phyloP scores from a whole-genome alignment of 2,113 vertebrate species.

The Symphodus melops region DNA sequence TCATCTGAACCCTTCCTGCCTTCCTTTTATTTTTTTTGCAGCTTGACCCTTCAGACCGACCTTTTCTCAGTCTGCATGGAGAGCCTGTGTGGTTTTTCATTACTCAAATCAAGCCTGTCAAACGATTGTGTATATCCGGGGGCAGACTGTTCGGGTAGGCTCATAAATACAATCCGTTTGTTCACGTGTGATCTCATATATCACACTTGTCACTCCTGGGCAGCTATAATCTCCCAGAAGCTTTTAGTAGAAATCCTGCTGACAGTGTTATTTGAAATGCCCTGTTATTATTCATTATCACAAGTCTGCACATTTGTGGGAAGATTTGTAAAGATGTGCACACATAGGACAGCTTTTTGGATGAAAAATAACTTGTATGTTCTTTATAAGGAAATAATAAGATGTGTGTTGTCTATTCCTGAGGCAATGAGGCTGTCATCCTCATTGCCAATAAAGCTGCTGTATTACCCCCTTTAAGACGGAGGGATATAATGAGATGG shows the following conservation, averaged over 20 bases:
- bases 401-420: constrained; percentile 6
- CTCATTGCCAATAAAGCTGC: constrained; percentile 3
- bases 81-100: constrained; percentile 44
- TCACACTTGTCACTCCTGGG: constrained; percentile 51
- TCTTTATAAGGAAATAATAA: constrained; percentile 2
- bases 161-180: constrained; percentile 64
- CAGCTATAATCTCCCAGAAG: constrained; percentile 52
- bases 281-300: constrained; percentile 52
- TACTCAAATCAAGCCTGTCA: constrained; percentile 55
- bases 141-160: constrained; percentile 28
- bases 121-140: constrained; percentile 35
- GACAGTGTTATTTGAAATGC: constrained; percentile 66
- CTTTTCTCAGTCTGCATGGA: constrained; percentile 6
- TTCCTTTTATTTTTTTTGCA: neutral
- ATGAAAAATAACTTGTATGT: neutral
- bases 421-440: constrained; percentile 1
- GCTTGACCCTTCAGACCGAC: constrained; percentile 25
- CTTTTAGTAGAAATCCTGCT: constrained; percentile 64
- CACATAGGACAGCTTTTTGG: neutral
- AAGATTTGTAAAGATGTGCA: constrained; percentile 18
- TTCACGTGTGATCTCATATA: constrained; percentile 68
- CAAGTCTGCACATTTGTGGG: constrained; percentile 43
- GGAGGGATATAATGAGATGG: constrained; percentile 41
- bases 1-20: neutral
- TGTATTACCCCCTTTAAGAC: constrained; percentile 41